Evolutionary conservation across 1,140 invertebrate genomes (phyloP), one percentile per base, ranked within the genome.

Genomic region (Rhynchophorus ferrugineus): DNA sequence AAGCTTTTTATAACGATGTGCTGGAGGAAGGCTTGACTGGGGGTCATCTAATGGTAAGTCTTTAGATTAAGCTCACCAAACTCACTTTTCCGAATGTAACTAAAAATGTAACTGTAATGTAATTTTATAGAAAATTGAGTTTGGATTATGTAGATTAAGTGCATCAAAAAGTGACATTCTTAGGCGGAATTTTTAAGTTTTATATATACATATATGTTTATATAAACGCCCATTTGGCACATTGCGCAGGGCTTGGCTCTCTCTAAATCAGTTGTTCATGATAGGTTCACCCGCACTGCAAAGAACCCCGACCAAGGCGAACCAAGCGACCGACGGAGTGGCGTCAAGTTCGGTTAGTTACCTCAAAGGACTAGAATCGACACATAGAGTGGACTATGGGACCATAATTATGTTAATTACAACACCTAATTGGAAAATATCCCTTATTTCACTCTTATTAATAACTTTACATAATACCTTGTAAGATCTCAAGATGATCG

Each of bases 381-480:
- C 24, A 20, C 34, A 62, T 65, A 3, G 57, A 65, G 61, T 62
- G 61, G 41, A 29, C 64, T 8, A 45, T 53, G 7, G 71, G 72
- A 49, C 61, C 64, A 41, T 65, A 79, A 17, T 62, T 80, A 2
- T 51, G 54, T n/a, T 77, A 80, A 59, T 60, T 81, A 41, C 77
- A 80, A 64, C 77, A 78, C 61, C 67, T 80, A n/a, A n/a, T n/a
- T n/a, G n/a, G n/a, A n/a, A n/a, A n/a, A n/a, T n/a, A n/a, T n/a
- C n/a, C n/a, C n/a, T n/a, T n/a, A n/a, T n/a, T n/a, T n/a, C n/a
- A n/a, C n/a, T n/a, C n/a, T n/a, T n/a, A n/a, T n/a, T n/a, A n/a
- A n/a, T n/a, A n/a, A n/a, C n/a, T n/a, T n/a, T n/a, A n/a, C n/a
- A n/a, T n/a, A n/a, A n/a, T n/a, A n/a, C n/a, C n/a, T n/a, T n/a